Base-by-base conservation (phyloP, 2,888 invertebrate genomes). In the Nymphalis urticae region DNA sequence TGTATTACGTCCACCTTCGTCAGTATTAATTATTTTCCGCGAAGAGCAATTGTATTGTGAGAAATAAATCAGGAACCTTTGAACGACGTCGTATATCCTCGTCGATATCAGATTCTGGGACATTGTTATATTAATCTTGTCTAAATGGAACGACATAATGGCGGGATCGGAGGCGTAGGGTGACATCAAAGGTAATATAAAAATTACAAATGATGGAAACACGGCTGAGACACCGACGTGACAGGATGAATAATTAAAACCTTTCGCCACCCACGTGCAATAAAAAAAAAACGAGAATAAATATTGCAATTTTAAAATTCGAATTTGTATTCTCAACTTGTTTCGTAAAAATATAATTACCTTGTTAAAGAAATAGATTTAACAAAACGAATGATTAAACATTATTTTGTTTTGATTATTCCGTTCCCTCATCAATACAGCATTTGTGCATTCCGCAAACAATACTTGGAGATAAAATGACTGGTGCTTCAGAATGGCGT, bases 101-200 rank as follows among this genome's bases (percentile, higher is more conserved):
- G 63, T 66, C 66, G 73, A 72, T 72, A 60, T 64, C 50, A 58
- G 27, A 48, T 48, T 58, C 66, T 62, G 71, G 69, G 69, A 70
- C 70, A 72, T 75, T 73, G 73, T 75, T 75, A 73, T 75, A 75
- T 75, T 76, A 76, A 78, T 75, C 72, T 72, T 68, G 56, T 59
- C 71, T 73, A 68, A 75, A 77, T 74, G 72, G 70, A 58, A 68
- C 68, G 72, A 66, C 73, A 75, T 75, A 73, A 74, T 75, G 69
- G 69, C 70, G 70, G 64, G 58, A 19, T 63, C 36, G 63, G 60
- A 50, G 61, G 62, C 50, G 51, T 51, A 36, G 51, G 62, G 32
- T 62, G 68, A 68, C 64, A 53, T 64, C 61, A 64, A 61, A 68
- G 67, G 67, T 68, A 63, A 68, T 68, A 68, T 63, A 62, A 63